Evolutionary conservation across 2,888 invertebrate genomes (phyloP).

Genomic region (Rhodophaea formosa): DNA sequence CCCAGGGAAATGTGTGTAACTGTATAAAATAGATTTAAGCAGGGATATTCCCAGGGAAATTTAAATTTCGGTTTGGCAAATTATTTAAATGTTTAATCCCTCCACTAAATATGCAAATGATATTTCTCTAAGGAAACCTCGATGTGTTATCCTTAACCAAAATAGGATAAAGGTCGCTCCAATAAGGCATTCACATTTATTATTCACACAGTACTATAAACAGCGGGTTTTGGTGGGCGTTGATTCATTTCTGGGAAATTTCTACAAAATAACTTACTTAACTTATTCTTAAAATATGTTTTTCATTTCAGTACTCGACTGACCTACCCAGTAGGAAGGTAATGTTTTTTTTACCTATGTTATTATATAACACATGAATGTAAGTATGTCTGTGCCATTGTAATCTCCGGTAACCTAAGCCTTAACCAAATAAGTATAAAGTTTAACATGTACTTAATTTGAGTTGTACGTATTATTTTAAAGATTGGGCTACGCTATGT

Average conservation of each 20-base stretch:
- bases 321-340: too few relatives aligned
- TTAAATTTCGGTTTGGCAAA: neutral
- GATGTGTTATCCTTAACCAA: conserved; percentile 9
- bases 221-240: neutral
- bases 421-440: too few relatives aligned
- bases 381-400: too few relatives aligned
- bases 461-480: too few relatives aligned
- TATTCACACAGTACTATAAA: neutral
- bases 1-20: neutral
- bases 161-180: conserved; percentile 3
- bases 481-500: too few relatives aligned
- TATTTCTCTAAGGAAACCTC: conserved; percentile 9
- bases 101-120: conserved; percentile 7
- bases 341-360: too few relatives aligned
- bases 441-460: too few relatives aligned
- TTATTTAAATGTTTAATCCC: conserved; percentile 8
- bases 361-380: too few relatives aligned
- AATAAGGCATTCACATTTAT: conserved; percentile 6
- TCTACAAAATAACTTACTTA: neutral
- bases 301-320: too few relatives aligned
- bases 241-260: neutral
- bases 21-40: neutral
- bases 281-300: neutral
- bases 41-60: neutral
- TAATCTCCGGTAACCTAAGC: too few relatives aligned